Evolutionary conservation across 2,797 vertebrate genomes (phyloP), one percentile per base, ranked within the genome.

Genomic region (Urosaurus nigricauda): DNA sequence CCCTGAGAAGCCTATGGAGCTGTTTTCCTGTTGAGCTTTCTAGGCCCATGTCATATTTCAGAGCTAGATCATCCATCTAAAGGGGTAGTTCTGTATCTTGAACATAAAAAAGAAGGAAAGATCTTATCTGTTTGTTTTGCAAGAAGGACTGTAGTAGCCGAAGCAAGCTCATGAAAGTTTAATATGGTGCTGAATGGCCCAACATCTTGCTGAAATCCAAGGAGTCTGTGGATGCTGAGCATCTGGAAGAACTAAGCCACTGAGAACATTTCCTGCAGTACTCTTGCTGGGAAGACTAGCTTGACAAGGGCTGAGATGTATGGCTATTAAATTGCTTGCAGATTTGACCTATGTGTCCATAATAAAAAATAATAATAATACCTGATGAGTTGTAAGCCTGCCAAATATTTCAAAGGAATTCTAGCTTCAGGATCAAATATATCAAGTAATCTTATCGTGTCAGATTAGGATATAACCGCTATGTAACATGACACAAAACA

Each of bases 261-360:
- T 74, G 84, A 77, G 94, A 91, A 89, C 94, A 87, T 74, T 14
- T 65, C 93, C 81, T 86, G 91, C 92, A 92, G 90, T 87, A 88
- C 92, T 86, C 87, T 92, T 93, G 43, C 87, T 79, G 82, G 84
- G 83, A 91, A 94, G 91, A 92, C 90, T 94, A 90, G 89, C 88
- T 93, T 95, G 93, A 94, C 90, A 94, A 93, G 91, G 87, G 90
- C 93, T 92, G 93, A 91, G 86, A 94, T 87, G 88, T 94, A 93
- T 92, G 82, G 91, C 88, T 92, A 93, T 93, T 94, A 95, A 95
- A 96, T 94, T 94, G 91, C 94, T 95, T 94, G 92, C 96, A 96
- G 95, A 95, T 95, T 96, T 96, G 94, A 95, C 92, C 93, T 95
- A 92, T 91, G 94, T 95, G 90, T 91, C 93, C 92, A 86, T 86